Evolutionary conservation across 2,888 invertebrate genomes (phyloP).

Genomic region (Apocheima hispidaria): DNA sequence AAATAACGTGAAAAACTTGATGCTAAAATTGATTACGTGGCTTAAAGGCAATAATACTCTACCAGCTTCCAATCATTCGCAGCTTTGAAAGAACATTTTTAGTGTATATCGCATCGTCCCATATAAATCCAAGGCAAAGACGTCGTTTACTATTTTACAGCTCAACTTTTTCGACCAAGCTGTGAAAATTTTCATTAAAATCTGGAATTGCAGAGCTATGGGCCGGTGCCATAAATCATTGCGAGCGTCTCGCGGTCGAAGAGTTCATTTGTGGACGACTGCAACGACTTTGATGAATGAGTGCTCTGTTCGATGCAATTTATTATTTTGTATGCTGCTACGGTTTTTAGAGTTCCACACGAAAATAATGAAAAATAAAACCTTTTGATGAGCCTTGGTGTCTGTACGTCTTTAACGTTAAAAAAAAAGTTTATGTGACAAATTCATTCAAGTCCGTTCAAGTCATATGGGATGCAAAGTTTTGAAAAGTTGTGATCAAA

Average conservation of each 20-base stretch:
- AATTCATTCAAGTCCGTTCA: too few relatives aligned
- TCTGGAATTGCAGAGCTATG: constrained; percentile 32
- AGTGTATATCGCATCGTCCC: constrained; percentile 1
- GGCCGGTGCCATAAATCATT: constrained; percentile 50
- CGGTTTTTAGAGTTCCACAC: not conserved
- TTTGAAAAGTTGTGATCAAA: too few relatives aligned
- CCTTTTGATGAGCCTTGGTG: too few relatives aligned
- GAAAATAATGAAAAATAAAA: too few relatives aligned
- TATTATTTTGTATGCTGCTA: constrained; percentile 12
- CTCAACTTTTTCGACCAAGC: constrained; percentile 54
- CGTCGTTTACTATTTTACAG: constrained; percentile 52
- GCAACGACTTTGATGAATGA: constrained; percentile 46
- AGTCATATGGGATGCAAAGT: too few relatives aligned
- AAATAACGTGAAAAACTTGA: too few relatives aligned
- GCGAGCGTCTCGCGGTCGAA: constrained; percentile 42
- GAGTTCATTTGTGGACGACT: constrained; percentile 46
- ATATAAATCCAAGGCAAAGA: constrained; percentile 33
- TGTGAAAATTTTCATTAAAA: constrained; percentile 50
- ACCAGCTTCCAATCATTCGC: not conserved
- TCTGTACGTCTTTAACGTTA: too few relatives aligned
- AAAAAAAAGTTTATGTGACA: too few relatives aligned
- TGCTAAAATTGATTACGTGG: not conserved
- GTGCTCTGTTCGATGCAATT: constrained; percentile 16
- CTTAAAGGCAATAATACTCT: not conserved
- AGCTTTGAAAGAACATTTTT: not conserved